A percentile compares a stretch with the other conserved stretches of the same genome.
phyloP scores from a whole-genome alignment of 2,797 vertebrate species.

The Onychomys torridus region DNA sequence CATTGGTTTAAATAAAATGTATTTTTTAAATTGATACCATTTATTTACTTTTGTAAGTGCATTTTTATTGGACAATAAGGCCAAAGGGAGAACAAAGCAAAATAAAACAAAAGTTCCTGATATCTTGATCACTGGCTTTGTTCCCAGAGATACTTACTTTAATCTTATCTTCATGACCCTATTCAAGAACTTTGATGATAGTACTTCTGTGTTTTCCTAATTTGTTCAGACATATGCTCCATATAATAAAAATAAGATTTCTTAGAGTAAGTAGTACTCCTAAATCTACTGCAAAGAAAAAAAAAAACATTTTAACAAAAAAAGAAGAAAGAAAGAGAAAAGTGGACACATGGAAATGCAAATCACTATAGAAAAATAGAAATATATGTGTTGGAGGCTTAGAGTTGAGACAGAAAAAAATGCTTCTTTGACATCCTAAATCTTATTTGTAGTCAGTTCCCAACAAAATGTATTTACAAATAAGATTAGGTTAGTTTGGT shows the following conservation, averaged over 20 bases:
- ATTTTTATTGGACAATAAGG: not conserved
- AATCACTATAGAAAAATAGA: not conserved
- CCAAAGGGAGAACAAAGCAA: not conserved
- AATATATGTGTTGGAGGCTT: not conserved
- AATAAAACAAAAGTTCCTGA: no score
- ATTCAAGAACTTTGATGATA: not conserved
- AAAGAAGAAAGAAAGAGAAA: not conserved
- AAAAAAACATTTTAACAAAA: not conserved
- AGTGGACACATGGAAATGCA: no score
- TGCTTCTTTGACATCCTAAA: not conserved
- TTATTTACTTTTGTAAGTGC: not conserved
- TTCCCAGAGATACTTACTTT: not conserved
- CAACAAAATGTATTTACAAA: not conserved
- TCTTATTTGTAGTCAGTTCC: not conserved
- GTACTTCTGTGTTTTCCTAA: not conserved
- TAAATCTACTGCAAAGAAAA: not conserved
- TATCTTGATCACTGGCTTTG: not conserved
- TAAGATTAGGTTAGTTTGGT: not conserved
- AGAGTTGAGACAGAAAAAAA: not conserved
- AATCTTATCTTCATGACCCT: not conserved
- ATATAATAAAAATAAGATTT: not conserved
- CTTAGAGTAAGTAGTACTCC: not conserved
- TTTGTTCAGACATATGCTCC: not conserved
- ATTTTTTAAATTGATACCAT: not conserved
- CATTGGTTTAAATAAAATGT: not conserved